Percentiles rank a stretch among this genome's conserved stretches.
Conservation (phyloP, 2,888 invertebrate species). For the Latrodectus elegans region DNA sequence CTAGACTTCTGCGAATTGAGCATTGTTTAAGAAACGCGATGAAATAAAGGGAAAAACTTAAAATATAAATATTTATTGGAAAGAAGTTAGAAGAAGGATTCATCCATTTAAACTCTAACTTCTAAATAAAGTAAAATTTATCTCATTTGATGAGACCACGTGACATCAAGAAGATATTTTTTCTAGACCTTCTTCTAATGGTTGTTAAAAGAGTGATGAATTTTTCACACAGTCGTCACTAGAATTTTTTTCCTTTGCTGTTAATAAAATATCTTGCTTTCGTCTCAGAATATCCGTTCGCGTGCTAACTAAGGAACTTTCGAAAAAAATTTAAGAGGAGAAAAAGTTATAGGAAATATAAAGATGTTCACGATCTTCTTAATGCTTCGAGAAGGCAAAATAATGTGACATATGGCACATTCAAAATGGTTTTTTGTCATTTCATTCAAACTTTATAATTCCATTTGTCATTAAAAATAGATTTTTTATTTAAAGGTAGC, state of each 20-base stretch:
- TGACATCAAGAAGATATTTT: not conserved
- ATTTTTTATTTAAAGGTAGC: too few relatives aligned
- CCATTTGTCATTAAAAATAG: too few relatives aligned
- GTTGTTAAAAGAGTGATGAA: constrained; percentile 52
- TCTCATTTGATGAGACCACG: too few relatives aligned
- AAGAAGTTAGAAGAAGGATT: too few relatives aligned
- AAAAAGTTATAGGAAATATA: not conserved
- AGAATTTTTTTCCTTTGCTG: constrained; percentile 19
- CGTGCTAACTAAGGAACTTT: constrained; percentile 36
- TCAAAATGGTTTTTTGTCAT: too few relatives aligned
- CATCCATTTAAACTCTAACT: too few relatives aligned
- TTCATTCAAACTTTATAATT: too few relatives aligned
- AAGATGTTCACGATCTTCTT: not conserved
- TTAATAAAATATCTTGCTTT: constrained; percentile 48
- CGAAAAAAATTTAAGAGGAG: not conserved
- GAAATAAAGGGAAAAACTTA: too few relatives aligned
- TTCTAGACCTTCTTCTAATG: constrained; percentile 6
- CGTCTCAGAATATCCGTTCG: constrained; percentile 8
- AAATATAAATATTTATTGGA: too few relatives aligned
- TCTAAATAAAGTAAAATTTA: too few relatives aligned
- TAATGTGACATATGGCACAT: not conserved
- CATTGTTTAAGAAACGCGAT: too few relatives aligned
- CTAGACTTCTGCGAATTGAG: too few relatives aligned
- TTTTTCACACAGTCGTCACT: constrained; percentile 39
- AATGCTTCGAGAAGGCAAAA: not conserved